Evolutionary conservation across 2,888 invertebrate genomes (phyloP).

Genomic region (Pyrrhosoma nymphula): DNA sequence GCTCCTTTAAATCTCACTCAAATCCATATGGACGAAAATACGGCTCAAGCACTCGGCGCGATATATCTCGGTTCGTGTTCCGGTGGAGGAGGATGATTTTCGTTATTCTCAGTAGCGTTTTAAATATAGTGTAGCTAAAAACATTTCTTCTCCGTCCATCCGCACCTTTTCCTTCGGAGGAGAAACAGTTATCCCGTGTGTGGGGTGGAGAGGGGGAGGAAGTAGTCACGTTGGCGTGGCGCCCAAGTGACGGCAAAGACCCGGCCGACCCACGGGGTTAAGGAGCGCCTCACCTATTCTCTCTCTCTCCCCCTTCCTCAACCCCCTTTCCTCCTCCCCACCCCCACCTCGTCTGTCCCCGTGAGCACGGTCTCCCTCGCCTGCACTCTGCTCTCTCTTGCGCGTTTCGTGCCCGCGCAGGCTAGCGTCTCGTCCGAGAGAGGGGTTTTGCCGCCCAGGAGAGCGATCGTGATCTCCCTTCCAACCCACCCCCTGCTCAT

Average conservation of each 20-base stretch:
- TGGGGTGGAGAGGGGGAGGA: too few species aligned
- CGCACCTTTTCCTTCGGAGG: not conserved
- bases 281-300: not conserved
- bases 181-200: slow-evolving; percentile 23
- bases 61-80: too few species aligned
- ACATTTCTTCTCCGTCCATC: not conserved
- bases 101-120: too few species aligned
- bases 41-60: too few species aligned
- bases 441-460: too few species aligned
- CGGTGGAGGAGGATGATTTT: too few species aligned
- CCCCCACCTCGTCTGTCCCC: not conserved
- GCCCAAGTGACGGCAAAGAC: slow-evolving; percentile 43
- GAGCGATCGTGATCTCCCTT: slow-evolving; percentile 38
- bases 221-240: slow-evolving; percentile 37
- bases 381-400: not conserved
- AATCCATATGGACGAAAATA: too few species aligned
- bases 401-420: too few species aligned
- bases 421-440: too few species aligned
- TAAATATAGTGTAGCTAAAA: too few species aligned
- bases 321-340: not conserved
- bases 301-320: not conserved
- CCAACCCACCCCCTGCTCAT: not conserved
- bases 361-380: not conserved
- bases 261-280: slow-evolving; percentile 30
- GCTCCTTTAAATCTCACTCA: too few species aligned